A percentile compares a stretch with the other conserved stretches of the same genome.
These are phyloP conservation scores for Eidolon dupreanum DNA, from an alignment of 2,797 vertebrate species.

Conservation along the genomic window DNA sequence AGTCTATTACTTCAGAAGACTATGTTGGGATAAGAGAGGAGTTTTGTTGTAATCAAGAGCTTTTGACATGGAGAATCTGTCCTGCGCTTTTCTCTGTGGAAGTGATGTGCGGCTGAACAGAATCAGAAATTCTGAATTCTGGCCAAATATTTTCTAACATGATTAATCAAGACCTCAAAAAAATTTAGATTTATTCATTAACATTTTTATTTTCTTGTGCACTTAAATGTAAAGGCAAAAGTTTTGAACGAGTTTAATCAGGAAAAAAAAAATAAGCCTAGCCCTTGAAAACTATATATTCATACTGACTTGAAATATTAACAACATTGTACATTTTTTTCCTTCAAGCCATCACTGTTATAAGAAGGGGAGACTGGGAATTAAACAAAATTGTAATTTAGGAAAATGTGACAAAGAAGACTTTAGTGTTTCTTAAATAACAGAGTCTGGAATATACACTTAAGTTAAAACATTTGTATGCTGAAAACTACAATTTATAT, in stretches of 20 bases:
- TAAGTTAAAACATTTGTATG: neutral
- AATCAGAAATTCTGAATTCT: neutral
- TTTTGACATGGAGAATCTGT: neutral
- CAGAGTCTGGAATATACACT: neutral
- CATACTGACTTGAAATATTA: neutral
- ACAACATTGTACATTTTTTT: neutral
- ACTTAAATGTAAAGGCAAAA: neutral
- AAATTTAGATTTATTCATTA: neutral
- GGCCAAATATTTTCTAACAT: neutral
- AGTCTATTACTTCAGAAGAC: neutral
- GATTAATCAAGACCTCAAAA: neutral
- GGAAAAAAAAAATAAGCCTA: neutral
- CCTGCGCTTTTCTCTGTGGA: neutral
- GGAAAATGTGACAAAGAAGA: neutral
- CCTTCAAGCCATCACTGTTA: neutral
- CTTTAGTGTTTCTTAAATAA: neutral
- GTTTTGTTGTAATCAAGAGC: neutral
- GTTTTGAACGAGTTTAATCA: neutral
- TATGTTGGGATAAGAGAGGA: neutral
- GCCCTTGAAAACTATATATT: neutral
- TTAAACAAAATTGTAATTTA: neutral
- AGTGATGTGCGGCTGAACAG: neutral
- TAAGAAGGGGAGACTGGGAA: neutral
- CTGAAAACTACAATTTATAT: neutral
- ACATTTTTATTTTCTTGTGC: neutral